Evolutionary conservation across 1,140 invertebrate genomes (phyloP).

Genomic region (Gryllus bimaculatus): DNA sequence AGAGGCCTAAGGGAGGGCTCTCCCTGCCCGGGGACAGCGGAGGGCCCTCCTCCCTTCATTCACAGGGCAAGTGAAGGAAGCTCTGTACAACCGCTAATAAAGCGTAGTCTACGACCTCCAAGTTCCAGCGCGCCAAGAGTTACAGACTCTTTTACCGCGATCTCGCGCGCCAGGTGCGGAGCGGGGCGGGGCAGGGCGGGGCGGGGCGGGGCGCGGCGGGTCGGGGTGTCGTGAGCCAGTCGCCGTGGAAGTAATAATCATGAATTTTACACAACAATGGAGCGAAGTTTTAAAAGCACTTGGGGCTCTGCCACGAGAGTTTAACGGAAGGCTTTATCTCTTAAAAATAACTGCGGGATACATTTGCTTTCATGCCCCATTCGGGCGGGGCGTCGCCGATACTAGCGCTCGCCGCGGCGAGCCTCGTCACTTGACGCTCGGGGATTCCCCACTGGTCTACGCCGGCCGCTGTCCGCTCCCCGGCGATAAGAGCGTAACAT

Average conservation of each 20-base stretch:
- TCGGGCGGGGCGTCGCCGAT: not conserved
- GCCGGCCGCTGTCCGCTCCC: too few relatives aligned
- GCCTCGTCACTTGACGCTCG: not conserved
- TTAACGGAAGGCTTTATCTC: slow-evolving; percentile 1
- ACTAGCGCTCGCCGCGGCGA: not conserved
- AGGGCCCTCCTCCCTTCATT: too few relatives aligned
- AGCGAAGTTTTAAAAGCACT: not conserved
- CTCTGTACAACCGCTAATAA: too few relatives aligned
- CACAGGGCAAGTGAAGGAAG: too few relatives aligned
- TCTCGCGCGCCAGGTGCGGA: too few relatives aligned
- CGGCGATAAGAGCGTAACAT: not conserved
- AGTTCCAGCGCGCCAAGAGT: too few relatives aligned
- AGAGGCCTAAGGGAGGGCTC: too few relatives aligned
- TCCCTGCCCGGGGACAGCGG: too few relatives aligned
- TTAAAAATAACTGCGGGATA: slow-evolving; percentile 1
- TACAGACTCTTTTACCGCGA: too few relatives aligned
- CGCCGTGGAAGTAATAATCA: not conserved
- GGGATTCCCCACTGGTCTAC: not conserved
- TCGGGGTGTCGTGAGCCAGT: not conserved
- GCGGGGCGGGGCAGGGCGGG: too few relatives aligned
- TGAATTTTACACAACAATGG: slow-evolving; percentile 5
- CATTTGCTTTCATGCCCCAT: not conserved
- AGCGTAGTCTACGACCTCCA: too few relatives aligned
- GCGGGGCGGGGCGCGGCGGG: too few relatives aligned
- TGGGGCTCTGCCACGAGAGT: not conserved